Conservation (phyloP, 1,140 invertebrate species). For the Aphelinus certus region DNA sequence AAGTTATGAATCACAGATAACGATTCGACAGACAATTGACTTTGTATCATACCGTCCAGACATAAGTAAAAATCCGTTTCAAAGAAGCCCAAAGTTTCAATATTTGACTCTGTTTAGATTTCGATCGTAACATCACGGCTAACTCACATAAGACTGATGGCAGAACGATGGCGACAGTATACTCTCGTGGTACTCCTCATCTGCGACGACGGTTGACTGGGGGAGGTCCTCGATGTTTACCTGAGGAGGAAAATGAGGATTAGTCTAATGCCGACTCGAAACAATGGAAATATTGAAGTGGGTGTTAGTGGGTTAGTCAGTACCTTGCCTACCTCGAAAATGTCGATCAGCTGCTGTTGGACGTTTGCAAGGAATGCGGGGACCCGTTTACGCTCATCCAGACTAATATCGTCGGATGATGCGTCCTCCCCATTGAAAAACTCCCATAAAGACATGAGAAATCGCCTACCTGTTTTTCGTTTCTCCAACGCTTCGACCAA, state of each 20-base stretch:
- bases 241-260: conserved; percentile 43
- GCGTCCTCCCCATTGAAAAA: conserved; percentile 67
- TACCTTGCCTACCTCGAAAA: conserved; percentile 68
- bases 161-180: conserved; percentile 62
- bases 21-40: no score
- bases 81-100: neutral
- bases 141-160: conserved; percentile 57
- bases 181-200: conserved; percentile 64
- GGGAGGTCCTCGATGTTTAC: conserved; percentile 60
- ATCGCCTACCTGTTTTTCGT: conserved; percentile 51
- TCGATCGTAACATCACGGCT: conserved; percentile 2
- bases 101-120: neutral
- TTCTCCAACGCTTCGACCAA: conserved; percentile 62
- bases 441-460: conserved; percentile 59
- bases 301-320: conserved; percentile 39
- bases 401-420: conserved; percentile 67
- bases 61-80: conserved; percentile 1
- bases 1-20: no score
- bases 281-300: conserved; percentile 10
- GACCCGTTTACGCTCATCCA: conserved; percentile 72
- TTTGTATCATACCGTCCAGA: neutral
- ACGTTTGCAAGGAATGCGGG: conserved; percentile 70
- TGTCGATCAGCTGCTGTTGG: conserved; percentile 70
- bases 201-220: conserved; percentile 59
- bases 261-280: no score